Percentiles rank a stretch among this genome's conserved stretches.
Evolutionary conservation across 2,113 vertebrate species (phyloP).

Genomic region (Erythrolamprus reginae): DNA sequence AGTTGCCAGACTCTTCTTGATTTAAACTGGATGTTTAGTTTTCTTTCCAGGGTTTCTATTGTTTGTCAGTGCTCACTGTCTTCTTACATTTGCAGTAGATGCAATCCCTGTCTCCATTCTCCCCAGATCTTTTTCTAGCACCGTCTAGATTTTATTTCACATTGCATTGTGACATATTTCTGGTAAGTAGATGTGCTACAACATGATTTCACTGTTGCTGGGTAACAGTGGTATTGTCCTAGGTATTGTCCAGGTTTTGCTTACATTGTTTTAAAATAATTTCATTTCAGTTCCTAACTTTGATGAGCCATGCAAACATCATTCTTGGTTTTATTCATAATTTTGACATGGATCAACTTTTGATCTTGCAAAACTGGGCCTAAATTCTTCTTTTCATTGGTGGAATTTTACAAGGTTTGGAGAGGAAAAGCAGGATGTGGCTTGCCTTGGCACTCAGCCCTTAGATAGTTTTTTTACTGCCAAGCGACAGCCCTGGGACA

Average conservation of each 20-base stretch:
- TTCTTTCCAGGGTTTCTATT: not conserved
- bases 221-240: too few relatives aligned
- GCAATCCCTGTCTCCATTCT: not conserved
- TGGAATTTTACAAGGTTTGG: not conserved
- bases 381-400: not conserved
- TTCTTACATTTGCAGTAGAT: not conserved
- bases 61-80: not conserved
- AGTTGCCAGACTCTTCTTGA: not conserved
- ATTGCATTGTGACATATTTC: not conserved
- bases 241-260: conserved; percentile 1
- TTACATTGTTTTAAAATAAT: not conserved
- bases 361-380: conserved; percentile 8
- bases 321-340: conserved; percentile 3
- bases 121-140: not conserved
- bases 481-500: not conserved
- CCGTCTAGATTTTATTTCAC: not conserved
- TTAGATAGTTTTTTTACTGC: not conserved
- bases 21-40: not conserved
- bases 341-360: not conserved
- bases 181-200: not conserved
- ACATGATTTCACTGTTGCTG: conserved; percentile 26
- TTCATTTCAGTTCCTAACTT: conserved; percentile 13
- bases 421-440: not conserved
- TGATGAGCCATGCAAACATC: conserved; percentile 16
- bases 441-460: not conserved